Conservation (phyloP, 2,888 invertebrate species). For the Epsilonema sp. region DNA sequence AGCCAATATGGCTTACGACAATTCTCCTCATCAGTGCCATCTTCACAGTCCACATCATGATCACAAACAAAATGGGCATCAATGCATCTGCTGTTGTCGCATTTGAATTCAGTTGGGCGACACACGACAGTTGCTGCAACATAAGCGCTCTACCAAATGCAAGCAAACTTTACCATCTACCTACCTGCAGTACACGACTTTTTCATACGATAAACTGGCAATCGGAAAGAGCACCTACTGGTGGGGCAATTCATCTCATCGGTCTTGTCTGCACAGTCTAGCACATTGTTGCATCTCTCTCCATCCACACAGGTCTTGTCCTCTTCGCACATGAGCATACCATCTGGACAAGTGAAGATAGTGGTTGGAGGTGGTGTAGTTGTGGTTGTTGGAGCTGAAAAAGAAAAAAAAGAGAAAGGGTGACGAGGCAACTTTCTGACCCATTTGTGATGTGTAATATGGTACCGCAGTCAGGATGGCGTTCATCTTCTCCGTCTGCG, state of each 20-base stretch:
- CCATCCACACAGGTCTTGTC: slow-evolving; percentile 8
- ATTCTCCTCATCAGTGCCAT: not conserved
- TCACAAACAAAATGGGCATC: too few species aligned
- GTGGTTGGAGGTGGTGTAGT: too few species aligned
- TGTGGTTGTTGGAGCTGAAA: too few species aligned
- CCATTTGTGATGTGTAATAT: not conserved
- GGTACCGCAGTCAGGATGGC: slow-evolving; percentile 2
- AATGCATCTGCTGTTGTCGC: not conserved
- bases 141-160: too few species aligned
- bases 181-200: too few species aligned
- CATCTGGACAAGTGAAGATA: not conserved
- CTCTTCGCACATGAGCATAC: slow-evolving; percentile 1
- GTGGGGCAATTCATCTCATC: too few species aligned
- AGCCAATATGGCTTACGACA: too few species aligned
- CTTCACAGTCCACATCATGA: not conserved
- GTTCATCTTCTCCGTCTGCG: slow-evolving; percentile 4
- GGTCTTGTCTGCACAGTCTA: too few species aligned
- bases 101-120: not conserved
- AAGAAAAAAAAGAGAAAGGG: too few species aligned
- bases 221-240: too few species aligned
- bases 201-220: too few species aligned
- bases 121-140: not conserved
- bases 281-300: slow-evolving; percentile 4
- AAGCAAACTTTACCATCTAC: too few species aligned
- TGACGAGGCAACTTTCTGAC: not conserved